These are phyloP conservation scores for Pachliopta kotzebuea DNA, from an alignment of 2,888 invertebrate genomes.

Conservation along the genomic window DNA sequence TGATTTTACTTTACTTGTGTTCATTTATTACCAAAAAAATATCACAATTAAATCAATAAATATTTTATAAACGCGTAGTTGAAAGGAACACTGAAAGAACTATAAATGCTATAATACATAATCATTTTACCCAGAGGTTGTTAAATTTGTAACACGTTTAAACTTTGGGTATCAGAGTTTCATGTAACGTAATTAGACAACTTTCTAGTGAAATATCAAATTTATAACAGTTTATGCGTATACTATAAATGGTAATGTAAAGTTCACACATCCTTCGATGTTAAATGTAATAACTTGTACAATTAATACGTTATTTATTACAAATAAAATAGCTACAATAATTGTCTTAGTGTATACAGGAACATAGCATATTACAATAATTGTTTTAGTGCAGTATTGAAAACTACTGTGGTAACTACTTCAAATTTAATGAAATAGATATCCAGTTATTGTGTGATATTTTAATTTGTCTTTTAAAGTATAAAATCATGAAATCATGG, in stretches of 20 bases:
- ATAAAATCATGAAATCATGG: no score
- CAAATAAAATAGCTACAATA: no score
- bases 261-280: background rate
- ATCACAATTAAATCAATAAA: no score
- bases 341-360: no score
- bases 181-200: slow-evolving; percentile 5
- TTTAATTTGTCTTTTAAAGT: no score
- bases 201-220: background rate
- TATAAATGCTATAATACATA: background rate
- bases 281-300: background rate
- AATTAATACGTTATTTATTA: background rate
- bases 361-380: no score
- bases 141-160: background rate
- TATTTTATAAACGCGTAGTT: no score
- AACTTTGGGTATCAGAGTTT: background rate
- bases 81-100: background rate
- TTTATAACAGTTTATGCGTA: background rate
- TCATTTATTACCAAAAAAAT: background rate
- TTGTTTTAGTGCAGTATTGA: no score
- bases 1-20: background rate
- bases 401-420: no score
- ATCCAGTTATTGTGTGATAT: no score
- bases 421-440: no score
- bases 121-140: background rate
- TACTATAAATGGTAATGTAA: background rate